These are phyloP conservation scores for Egretta garzetta DNA, from an alignment of 2,113 vertebrate species.

Conservation along the genomic window DNA sequence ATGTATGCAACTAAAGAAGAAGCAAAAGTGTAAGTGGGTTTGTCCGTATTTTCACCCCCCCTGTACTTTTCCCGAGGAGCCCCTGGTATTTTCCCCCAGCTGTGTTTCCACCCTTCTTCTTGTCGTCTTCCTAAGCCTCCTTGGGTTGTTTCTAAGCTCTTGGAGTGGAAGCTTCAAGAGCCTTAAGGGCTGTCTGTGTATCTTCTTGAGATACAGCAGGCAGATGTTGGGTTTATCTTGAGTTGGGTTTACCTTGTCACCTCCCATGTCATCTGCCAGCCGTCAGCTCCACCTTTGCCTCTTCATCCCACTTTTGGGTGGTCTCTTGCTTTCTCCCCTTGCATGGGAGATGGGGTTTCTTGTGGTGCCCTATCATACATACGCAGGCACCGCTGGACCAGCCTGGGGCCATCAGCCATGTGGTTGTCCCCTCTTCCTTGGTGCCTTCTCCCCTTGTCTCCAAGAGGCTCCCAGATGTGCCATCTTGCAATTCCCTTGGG, in stretches of 20 bases:
- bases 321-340: not conserved
- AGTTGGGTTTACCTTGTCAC: not conserved
- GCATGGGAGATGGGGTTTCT: not conserved
- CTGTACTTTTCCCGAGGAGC: not conserved
- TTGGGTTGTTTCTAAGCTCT: not conserved
- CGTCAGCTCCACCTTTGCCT: not conserved
- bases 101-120: not conserved
- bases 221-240: not conserved
- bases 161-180: not conserved
- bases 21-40: constrained; percentile 88
- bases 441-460: not conserved
- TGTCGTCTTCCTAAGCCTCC: not conserved
- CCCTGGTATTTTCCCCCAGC: not conserved
- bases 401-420: not conserved
- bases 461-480: not conserved
- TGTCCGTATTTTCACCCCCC: not conserved
- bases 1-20: constrained; percentile 91
- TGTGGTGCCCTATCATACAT: fast-evolving
- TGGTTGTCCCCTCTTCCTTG: not conserved
- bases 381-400: not conserved
- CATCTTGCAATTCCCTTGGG: not conserved
- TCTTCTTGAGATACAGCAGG: not conserved
- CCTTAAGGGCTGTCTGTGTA: not conserved
- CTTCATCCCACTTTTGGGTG: not conserved
- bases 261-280: not conserved